Base-by-base conservation (phyloP, 2,888 invertebrate species). In the Megalurothrips usitatus region DNA sequence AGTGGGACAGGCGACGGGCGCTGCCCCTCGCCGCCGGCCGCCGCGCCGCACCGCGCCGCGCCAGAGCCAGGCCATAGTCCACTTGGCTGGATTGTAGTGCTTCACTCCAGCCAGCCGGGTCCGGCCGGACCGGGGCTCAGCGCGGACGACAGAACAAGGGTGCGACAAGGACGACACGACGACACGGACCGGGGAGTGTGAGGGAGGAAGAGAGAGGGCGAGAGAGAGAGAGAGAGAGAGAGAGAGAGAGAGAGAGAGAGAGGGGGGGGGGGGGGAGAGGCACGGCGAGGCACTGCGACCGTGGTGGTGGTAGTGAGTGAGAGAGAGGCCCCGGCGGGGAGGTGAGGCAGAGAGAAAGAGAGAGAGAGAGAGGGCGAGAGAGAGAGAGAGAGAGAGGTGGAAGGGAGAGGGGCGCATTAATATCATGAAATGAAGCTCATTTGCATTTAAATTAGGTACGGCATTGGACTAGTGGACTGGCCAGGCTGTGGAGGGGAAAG, bases 341-440 rank as follows among this genome's bases (percentile, higher is more conserved):
- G 81, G 47, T 75, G 63, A n/a, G 85, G 28, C 26, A 75, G 49
- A 86, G 87, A 88, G 82, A 82, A 79, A 49, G 81, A 80, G 79
- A 79, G 81, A 78, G 82, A 82, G 82, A 83, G 82, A 43, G 80
- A n/a, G 82, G 82, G 82, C 84, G 84, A 84, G 85, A 84, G 85
- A 84, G 82, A 84, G 84, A 84, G 84, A 82, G 85, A 84, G 84
- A 84, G 85, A 84, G 85, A 84, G 86, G 49, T 81, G 80, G 79
- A 79, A 86, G 88, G 87, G 89, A 90, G 91, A 89, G 89, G 90
- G 92, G 23, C 68, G 92, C 93, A 93, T 93, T 93, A 93, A 93
- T 93, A 93, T 93, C 91, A 92, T 92, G 92, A 93, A 93, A 75
- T 93, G 93, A 93, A 93, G 92, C 93, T 94, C 93, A 94, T 94